These are phyloP conservation scores for Diorhabda carinulata DNA, from an alignment of 1,140 invertebrate genomes.

Conservation along the genomic window DNA sequence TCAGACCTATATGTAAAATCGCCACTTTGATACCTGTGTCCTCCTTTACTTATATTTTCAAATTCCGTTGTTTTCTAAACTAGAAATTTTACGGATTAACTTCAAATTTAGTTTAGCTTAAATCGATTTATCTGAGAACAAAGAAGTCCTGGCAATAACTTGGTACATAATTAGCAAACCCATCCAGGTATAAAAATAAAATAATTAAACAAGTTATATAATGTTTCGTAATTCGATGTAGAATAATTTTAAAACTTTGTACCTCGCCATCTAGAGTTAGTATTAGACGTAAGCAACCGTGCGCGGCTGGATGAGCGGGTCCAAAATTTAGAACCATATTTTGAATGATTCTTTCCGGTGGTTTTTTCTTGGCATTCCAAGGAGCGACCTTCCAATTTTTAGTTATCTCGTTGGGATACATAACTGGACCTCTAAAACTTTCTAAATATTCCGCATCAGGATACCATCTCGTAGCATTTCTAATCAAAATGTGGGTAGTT, in stretches of 20 bases:
- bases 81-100: no score
- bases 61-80: no score
- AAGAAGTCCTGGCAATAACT: no score
- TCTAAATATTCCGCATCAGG: slow-evolving; percentile 57
- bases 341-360: slow-evolving; percentile 52
- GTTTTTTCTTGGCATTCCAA: slow-evolving; percentile 42
- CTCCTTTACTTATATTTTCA: no score
- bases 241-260: background rate
- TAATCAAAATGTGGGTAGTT: background rate
- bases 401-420: slow-evolving; percentile 54
- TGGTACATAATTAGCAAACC: no score
- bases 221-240: no score
- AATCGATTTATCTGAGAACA: no score
- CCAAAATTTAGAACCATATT: slow-evolving; percentile 76
- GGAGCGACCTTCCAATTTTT: slow-evolving; percentile 45
- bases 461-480: slow-evolving; percentile 16
- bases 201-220: no score
- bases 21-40: no score
- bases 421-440: slow-evolving; percentile 55
- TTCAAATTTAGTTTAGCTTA: no score
- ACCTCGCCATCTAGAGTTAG: slow-evolving; percentile 72
- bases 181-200: no score
- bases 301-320: slow-evolving; percentile 81
- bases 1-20: no score
- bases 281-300: slow-evolving; percentile 77